Base-by-base conservation (phyloP, 1,140 invertebrate species). In the Subanguina moxae region DNA sequence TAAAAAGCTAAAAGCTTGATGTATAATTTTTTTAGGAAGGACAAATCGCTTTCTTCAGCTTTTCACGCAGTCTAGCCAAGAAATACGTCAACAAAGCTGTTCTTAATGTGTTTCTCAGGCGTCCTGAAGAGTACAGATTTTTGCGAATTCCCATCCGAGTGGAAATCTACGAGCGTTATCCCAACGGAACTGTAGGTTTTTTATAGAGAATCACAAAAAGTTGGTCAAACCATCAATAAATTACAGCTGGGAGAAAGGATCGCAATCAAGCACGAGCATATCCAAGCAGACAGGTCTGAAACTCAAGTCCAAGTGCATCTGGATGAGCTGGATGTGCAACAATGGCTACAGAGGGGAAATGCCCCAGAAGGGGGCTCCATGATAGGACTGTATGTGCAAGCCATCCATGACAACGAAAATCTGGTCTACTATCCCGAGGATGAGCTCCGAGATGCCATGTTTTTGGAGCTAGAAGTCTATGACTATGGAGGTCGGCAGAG, bases 371-470 rank as follows among this genome's bases (percentile, higher is more conserved):
- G 52, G 13, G 48, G 48, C n/a, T 52, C 56, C 21, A 28, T 21
- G 32, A 45, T 76, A 45, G 76, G 62, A 5, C n/a, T 76, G 11
- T 78, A 76, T 58, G 74, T 78, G 19, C 70, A 76, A 61, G 76
- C 76, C 19, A 56, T 78, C 13, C 62, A 73, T 52, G 76, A 77
- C 17, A 70, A 62, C 17, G 76, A 77, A 45, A 76, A 76, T 52
- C 62, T 77, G 17, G 74, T 65, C 7, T 28, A 72, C 13, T 66
- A 76, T 42, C 75, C 75, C 13, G 17, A 28, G 1, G 48, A 45
- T 48, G 56, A 57, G 7, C 23, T 7, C 3, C 3, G 15, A 21
- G 48, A 52, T 52, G 48, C 17, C 3, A 77, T 77, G 75, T 75
- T 61, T 45, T 57, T 75, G 69, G 73, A 75, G 62, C 46, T 75